phyloP scores from a whole-genome alignment of 2,797 vertebrate species.

The Bovichtus diacanthus region DNA sequence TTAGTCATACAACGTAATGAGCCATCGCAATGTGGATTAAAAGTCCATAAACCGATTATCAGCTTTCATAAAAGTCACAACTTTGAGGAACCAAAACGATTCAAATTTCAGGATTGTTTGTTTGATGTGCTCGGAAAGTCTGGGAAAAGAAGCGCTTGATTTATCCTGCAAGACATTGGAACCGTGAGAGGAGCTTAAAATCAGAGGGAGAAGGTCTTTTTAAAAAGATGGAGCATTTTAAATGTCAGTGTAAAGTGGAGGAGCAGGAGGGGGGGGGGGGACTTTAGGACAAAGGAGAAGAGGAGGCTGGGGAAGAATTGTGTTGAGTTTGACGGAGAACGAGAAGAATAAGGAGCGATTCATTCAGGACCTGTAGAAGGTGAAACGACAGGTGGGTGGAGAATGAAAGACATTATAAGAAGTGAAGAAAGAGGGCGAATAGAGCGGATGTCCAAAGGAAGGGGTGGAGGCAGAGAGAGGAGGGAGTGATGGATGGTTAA shows the following conservation, averaged over 20 bases:
- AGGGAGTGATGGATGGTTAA: constrained; percentile 11
- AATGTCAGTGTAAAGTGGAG: constrained; percentile 27
- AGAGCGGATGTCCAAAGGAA: neutral
- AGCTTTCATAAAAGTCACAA: constrained; percentile 3
- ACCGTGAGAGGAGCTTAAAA: constrained; percentile 15
- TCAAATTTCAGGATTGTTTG: neutral
- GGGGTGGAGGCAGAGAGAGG: neutral
- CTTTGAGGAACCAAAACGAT: neutral
- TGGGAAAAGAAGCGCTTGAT: too few species aligned
- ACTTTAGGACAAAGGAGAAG: neutral
- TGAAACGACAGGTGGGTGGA: neutral
- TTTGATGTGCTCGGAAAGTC: neutral
- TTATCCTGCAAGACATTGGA: neutral
- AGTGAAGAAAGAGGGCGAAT: neutral
- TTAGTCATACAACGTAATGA: constrained; percentile 16
- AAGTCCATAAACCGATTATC: constrained; percentile 1
- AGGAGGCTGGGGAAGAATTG: neutral
- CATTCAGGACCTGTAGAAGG: neutral
- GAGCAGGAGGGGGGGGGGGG: neutral
- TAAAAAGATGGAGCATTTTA: constrained; percentile 7
- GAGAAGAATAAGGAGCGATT: neutral
- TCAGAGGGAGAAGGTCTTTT: neutral
- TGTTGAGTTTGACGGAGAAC: neutral
- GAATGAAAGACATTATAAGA: neutral
- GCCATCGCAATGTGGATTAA: neutral